A percentile compares a stretch with the other conserved stretches of the same genome.
phyloP scores from a whole-genome alignment of 2,888 invertebrate species.

The Pyrgus malvae region DNA sequence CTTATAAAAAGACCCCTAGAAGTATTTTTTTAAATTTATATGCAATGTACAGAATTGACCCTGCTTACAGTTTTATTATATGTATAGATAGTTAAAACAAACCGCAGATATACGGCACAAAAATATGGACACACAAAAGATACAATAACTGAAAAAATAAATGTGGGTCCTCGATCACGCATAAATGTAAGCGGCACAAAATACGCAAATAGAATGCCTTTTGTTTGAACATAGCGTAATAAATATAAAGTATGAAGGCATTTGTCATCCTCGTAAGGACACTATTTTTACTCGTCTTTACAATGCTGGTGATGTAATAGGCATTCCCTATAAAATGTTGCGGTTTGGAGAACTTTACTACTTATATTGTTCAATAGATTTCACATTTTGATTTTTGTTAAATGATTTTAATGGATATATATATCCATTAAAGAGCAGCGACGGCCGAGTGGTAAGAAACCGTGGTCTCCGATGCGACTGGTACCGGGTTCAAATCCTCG shows the following conservation, averaged over 20 bases:
- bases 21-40: too few species aligned
- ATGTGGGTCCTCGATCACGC: background rate
- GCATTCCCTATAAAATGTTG: background rate
- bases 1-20: too few species aligned
- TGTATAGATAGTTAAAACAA: too few species aligned
- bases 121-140: background rate
- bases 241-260: conserved; percentile 10
- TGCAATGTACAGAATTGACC: too few species aligned
- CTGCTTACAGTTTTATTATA: too few species aligned
- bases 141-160: background rate
- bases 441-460: too few species aligned
- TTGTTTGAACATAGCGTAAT: conserved; percentile 6
- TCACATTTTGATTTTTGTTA: too few species aligned
- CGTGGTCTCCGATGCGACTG: too few species aligned
- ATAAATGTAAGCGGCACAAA: background rate
- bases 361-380: background rate
- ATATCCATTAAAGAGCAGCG: too few species aligned
- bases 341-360: background rate
- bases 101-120: too few species aligned
- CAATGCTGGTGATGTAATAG: conserved; percentile 13
- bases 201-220: background rate
- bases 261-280: conserved; percentile 18
- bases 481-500: too few species aligned
- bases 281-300: conserved; percentile 8
- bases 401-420: too few species aligned